Evolutionary conservation across 2,888 invertebrate species (phyloP), one percentile per base, ranked within the genome.

Genomic region (Aproaerema taeniolella): DNA sequence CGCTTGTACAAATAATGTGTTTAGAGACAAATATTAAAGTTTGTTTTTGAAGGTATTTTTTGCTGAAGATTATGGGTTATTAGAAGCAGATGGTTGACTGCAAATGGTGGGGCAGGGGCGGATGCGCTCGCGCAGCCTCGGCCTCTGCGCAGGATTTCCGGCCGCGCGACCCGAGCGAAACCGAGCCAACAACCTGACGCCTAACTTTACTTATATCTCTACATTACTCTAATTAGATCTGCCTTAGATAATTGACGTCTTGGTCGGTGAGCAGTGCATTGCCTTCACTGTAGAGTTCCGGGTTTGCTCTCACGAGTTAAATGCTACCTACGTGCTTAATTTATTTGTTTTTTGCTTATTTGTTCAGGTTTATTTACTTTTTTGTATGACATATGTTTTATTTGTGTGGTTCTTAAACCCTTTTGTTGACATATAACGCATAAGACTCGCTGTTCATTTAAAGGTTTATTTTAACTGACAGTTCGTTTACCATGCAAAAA

Each of bases 131-230:
- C 55, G 52, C 66, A 72, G 69, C 71, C 70, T 70, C 67, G 70
- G 57, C 81, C 81, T 79, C 70, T 65, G 57, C 64, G 65, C 79
- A 80, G 81, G 81, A 83, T 82, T 80, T 83, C 83, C 83, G 83
- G 78, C 75, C 79, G 67, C 67, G 67, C 67, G 66, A 70, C 65
- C 67, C 63, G 61, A 52, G 50, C 52, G 47, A 55, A 53, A 46
- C 55, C 55, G 48, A 59, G 50, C 53, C 58, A 58, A 58, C 54
- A 65, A 65, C 61, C 61, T 36, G 29, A 28, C 33, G 33, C 38
- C 44, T 29, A 8, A 1, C 3, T 30, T 30, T 30, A 30, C 13
- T 10, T 26, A 9, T 26, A 20, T 20, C 20, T 20, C 20, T 20
- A 6, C 20, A 20, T 20, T 7, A 6, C 20, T 20, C 20, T 7